These are phyloP conservation scores for Drosophila kokeensis DNA, from an alignment of 2,888 invertebrate genomes.

Conservation along the genomic window DNA sequence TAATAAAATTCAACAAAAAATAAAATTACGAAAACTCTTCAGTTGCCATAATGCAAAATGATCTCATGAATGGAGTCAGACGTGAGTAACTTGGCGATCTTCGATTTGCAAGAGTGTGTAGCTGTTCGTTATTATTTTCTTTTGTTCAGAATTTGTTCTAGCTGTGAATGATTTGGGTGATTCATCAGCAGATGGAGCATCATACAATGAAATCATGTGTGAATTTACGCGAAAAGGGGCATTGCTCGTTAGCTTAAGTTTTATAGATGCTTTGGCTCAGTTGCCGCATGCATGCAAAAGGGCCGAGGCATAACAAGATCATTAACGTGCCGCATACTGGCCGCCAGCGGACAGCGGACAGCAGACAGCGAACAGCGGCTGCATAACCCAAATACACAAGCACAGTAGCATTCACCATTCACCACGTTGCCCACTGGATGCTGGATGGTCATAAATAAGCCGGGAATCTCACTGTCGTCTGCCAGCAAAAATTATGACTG, in stretches of 20 bases:
- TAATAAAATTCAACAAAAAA: no score
- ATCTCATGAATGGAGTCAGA: no score
- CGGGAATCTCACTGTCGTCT: slow-evolving; percentile 51
- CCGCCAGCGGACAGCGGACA: not conserved
- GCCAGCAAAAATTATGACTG: slow-evolving; percentile 78
- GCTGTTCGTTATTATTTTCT: not conserved
- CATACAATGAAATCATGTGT: slow-evolving; percentile 55
- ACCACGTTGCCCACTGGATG: slow-evolving; percentile 23
- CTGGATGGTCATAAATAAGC: slow-evolving; percentile 69
- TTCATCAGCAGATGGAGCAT: slow-evolving; percentile 45
- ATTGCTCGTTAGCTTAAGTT: slow-evolving; percentile 71
- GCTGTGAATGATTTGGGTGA: slow-evolving; percentile 57
- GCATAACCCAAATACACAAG: slow-evolving; percentile 59
- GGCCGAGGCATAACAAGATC: slow-evolving; percentile 77
- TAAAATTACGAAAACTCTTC: not conserved
- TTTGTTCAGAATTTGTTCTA: not conserved
- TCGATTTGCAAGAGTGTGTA: not conserved
- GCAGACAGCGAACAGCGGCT: slow-evolving; percentile 8
- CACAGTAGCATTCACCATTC: slow-evolving; percentile 31
- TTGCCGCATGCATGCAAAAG: slow-evolving; percentile 63
- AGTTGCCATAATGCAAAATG: no score
- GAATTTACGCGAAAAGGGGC: slow-evolving; percentile 61
- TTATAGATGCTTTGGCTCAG: slow-evolving; percentile 26
- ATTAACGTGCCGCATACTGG: slow-evolving; percentile 71
- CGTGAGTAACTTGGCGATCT: no score